Base-by-base conservation (phyloP, 53 echinoderm and acorn worm genomes). In the Paelopatides confundens region DNA sequence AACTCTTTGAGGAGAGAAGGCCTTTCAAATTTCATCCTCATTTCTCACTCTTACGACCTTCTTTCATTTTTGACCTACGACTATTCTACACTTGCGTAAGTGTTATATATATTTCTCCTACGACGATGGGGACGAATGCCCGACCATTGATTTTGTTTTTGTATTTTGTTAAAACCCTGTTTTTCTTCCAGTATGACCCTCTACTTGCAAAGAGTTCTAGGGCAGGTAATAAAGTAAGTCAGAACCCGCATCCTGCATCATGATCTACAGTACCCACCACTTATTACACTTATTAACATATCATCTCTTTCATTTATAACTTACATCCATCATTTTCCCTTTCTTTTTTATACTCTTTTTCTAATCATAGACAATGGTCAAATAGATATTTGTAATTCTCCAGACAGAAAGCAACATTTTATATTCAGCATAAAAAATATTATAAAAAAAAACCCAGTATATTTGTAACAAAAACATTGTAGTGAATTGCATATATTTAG, bases 131-230 rank as follows among this genome's bases (percentile, higher is more conserved):
- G 10, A 12, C n/a, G n/a, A n/a, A n/a, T n/a, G n/a, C n/a, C n/a
- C n/a, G n/a, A 27, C 4, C 63, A 10, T 31, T 67, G 31, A 67
- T 34, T 30, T 67, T 67, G 58, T 23, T 58, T 58, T 58, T 58
- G 21, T 66, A 30, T 24, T 29, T 47, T 78, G 39, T 10, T 17
- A 21, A 35, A 62, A 81, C 62, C 33, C 10, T 71, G 50, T 84
- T 82, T 40, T 69, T 52, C 69, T 88, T 84, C 26, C 81, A 88
- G 71, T 88, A 86, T 31, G 91, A 91, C 71, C 91, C 91, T 3
- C 49, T 65, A 38, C 50, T 87, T 63, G 51, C 85, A 23, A 87
- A 84, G 87, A 82, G 53, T 82, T 76, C 40, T 84, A 39, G 43
- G 85, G 30, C 36, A 34, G 91, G 76, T 62, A 38, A 63, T 39